phyloP scores from a whole-genome alignment of 2,797 vertebrate genomes.

The Coluber constrictor region DNA sequence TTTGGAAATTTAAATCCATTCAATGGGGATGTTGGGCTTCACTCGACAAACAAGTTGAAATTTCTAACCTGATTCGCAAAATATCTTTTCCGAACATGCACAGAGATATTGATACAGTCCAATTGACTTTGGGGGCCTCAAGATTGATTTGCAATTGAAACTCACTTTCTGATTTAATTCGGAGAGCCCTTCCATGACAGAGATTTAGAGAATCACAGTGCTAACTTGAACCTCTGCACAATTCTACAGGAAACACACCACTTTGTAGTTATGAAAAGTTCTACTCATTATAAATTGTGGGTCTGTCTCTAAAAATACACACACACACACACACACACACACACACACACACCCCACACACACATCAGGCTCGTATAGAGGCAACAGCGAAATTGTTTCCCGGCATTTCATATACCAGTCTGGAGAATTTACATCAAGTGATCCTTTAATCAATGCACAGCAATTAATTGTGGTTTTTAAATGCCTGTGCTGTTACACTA shows the following conservation, averaged over 20 bases:
- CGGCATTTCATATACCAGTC: not conserved
- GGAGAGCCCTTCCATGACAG: not conserved
- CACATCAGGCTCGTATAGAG: accelerated
- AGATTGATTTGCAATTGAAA: not conserved
- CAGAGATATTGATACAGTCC: not conserved
- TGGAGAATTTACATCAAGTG: not conserved
- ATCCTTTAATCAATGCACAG: not conserved
- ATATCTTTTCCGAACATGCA: not conserved
- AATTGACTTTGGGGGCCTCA: not conserved
- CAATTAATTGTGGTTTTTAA: not conserved
- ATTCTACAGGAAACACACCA: not conserved
- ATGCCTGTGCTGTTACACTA: not conserved
- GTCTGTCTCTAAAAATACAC: not conserved
- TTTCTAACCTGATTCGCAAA: not conserved
- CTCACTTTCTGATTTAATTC: not conserved
- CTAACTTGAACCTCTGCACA: not conserved
- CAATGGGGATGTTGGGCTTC: not conserved
- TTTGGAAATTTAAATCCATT: not conserved
- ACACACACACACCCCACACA: not conserved
- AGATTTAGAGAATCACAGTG: not conserved
- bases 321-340: not conserved
- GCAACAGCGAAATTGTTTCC: not conserved
- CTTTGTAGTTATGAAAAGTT: not conserved
- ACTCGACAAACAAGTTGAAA: not conserved
- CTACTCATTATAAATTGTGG: not conserved